Percentiles rank a stretch among this genome's conserved stretches.
These are phyloP conservation scores for Leptinotarsa texana DNA, from an alignment of 1,140 invertebrate species.

Conservation along the genomic window DNA sequence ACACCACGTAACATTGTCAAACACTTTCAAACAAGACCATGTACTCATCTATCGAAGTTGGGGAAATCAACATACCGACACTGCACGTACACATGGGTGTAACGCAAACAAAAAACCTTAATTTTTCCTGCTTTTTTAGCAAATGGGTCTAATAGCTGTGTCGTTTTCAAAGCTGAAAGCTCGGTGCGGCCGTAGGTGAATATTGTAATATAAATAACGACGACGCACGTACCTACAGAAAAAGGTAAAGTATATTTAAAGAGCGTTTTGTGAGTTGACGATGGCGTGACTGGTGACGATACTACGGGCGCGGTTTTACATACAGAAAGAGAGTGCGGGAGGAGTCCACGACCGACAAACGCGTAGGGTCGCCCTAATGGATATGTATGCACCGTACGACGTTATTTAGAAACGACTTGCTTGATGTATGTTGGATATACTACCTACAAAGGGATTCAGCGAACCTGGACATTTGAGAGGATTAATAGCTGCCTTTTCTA, in stretches of 20 bases:
- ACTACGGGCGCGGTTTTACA: not conserved
- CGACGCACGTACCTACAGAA: not conserved
- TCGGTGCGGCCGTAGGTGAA: not conserved
- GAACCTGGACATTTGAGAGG: too few species aligned
- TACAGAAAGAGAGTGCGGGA: not conserved
- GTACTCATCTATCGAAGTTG: too few species aligned
- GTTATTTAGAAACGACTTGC: too few species aligned
- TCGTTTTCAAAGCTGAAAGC: not conserved
- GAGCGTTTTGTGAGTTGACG: not conserved
- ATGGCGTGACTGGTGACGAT: not conserved
- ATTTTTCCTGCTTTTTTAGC: not conserved
- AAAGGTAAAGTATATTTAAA: not conserved
- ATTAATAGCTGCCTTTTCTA: too few species aligned
- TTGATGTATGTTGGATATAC: too few species aligned
- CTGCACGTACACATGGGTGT: too few species aligned
- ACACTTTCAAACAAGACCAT: too few species aligned
- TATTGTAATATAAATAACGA: not conserved
- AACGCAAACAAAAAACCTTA: too few species aligned
- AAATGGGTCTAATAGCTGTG: not conserved
- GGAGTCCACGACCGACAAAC: not conserved
- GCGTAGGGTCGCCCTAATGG: not conserved
- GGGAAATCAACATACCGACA: too few species aligned
- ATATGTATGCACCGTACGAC: not conserved
- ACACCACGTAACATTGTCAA: too few species aligned
- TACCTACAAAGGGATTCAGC: too few species aligned